Evolutionary conservation across 2,888 invertebrate genomes (phyloP), one percentile per base, ranked within the genome.

Genomic region (Yponomeuta plumbellus): DNA sequence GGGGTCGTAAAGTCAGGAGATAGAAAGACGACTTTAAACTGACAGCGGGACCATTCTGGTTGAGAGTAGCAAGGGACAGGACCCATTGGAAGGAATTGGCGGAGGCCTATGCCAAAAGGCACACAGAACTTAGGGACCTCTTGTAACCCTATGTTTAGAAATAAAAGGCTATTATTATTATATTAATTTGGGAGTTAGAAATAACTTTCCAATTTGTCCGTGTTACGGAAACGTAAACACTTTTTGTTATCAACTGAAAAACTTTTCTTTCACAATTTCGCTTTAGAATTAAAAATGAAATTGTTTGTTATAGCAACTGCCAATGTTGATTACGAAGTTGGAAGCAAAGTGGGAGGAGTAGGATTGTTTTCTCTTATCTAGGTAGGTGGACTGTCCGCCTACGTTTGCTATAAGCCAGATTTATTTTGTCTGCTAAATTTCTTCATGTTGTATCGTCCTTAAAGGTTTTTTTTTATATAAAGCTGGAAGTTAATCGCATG

Each of bases 401-500:
- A 52, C 44, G 13, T 52, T 52, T 52, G 17, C 17, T 52, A 34
- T 52, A 52, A 52, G 17, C 3, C 44, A 13, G 44, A 52, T 17
- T 52, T 13, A 13, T 8, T 52, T 52, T 52, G 13, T 11, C 44
- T 52, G 44, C 44, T 3, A 17, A 17, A 52, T 17, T 52, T 52
- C 17, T 1, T 52, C 3, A 13, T 52, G 17, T 34, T n/a, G 61
- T 62, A 62, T 62, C 61, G 21, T 59, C 23, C 22, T 59, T 10
- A 13, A 11, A 22, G 22, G 57, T 23, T 59, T 59, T 58, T 58
- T 64, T 62, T 62, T 62, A 26, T 62, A 62, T 44, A 1, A 75
- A 74, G 76, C 74, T 79, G 77, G 77, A 76, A 84, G 78, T 82
- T 83, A 81, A 80, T 86, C 81, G 86, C 86, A 84, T 87, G 86